Evolutionary conservation across 2,888 invertebrate species (phyloP).

Genomic region (Halictus quadricinctus): DNA sequence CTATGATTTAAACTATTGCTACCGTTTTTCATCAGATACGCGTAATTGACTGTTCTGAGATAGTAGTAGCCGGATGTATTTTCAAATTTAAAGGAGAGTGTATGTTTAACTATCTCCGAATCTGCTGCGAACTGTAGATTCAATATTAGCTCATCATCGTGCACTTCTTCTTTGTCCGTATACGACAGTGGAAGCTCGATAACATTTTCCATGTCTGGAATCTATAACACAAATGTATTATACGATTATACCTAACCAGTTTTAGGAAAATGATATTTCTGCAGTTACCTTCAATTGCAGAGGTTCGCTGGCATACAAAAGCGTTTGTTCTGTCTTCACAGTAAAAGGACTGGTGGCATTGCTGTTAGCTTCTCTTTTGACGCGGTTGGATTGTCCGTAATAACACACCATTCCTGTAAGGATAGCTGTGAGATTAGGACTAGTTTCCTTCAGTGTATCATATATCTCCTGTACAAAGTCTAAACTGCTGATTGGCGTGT

Average conservation of each 20-base stretch:
- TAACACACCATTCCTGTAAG: slow-evolving; percentile 76
- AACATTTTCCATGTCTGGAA: background rate
- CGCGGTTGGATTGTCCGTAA: slow-evolving; percentile 72
- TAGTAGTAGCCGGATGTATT: slow-evolving; percentile 62
- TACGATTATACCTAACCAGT: background rate
- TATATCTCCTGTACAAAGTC: slow-evolving; percentile 70
- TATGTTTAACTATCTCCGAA: background rate
- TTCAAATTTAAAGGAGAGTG: slow-evolving; percentile 43
- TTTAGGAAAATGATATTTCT: background rate
- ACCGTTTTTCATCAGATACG: background rate
- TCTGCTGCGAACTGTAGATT: slow-evolving; percentile 18
- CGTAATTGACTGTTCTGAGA: slow-evolving; percentile 51
- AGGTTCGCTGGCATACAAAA: slow-evolving; percentile 68
- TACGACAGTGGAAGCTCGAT: background rate
- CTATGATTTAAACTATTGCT: background rate
- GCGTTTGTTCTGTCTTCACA: slow-evolving; percentile 50
- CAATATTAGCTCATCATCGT: slow-evolving; percentile 4
- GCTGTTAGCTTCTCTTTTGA: slow-evolving; percentile 67
- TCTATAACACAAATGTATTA: slow-evolving; percentile 26
- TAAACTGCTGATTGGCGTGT: slow-evolving; percentile 66
- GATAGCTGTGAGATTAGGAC: slow-evolving; percentile 69
- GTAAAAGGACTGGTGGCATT: slow-evolving; percentile 41
- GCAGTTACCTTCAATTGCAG: slow-evolving; percentile 61
- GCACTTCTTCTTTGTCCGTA: rapidly evolving
- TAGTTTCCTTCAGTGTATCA: slow-evolving; percentile 78